phyloP scores from a whole-genome alignment of 2,888 invertebrate species.

The Noctua fimbriata region DNA sequence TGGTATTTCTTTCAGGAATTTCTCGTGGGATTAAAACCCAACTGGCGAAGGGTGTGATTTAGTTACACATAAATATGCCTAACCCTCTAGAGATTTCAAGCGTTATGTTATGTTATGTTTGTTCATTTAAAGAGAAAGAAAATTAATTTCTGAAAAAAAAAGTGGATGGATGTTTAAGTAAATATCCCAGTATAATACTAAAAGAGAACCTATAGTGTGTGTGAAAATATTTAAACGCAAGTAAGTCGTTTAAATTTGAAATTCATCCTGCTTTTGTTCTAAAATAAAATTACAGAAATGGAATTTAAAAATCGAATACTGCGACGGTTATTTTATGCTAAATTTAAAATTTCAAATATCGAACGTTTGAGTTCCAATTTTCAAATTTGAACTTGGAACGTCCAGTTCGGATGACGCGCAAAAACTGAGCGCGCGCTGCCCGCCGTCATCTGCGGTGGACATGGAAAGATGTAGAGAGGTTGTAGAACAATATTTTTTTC shows the following conservation, averaged over 20 bases:
- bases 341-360: slow-evolving; percentile 88
- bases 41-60: neutral
- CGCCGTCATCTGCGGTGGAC: slow-evolving; percentile 85
- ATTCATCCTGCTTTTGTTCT: slow-evolving; percentile 21
- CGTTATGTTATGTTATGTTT: neutral
- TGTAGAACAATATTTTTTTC: neutral
- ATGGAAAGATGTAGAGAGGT: slow-evolving; percentile 73
- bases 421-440: slow-evolving; percentile 89
- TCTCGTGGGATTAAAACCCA: neutral
- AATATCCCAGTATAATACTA: neutral
- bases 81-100: neutral
- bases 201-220: neutral
- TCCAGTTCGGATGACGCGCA: slow-evolving; percentile 89
- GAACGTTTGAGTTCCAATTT: slow-evolving; percentile 88
- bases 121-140: neutral
- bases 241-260: slow-evolving; percentile 33
- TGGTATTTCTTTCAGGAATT: no score
- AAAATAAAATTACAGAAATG: slow-evolving; percentile 40
- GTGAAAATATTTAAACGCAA: slow-evolving; percentile 28
- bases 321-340: slow-evolving; percentile 81
- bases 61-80: neutral
- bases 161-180: neutral
- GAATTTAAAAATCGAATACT: slow-evolving; percentile 62
- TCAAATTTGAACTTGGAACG: slow-evolving; percentile 90
- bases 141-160: neutral